Base-by-base conservation (phyloP, 2,113 vertebrate genomes). In the Cryptotis parvus region DNA sequence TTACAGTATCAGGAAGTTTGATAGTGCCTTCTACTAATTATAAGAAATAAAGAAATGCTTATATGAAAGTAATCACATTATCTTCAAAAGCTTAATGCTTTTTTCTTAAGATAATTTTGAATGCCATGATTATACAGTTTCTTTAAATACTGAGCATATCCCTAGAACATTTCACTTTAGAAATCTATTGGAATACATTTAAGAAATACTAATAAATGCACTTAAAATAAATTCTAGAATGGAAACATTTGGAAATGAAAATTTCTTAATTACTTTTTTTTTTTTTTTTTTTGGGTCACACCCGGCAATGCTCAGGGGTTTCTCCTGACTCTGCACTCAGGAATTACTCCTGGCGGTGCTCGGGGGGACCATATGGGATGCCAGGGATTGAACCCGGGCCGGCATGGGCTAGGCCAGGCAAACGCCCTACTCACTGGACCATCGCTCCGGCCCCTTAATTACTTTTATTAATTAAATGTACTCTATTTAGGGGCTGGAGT, bases 51-150 rank as follows among this genome's bases (percentile, higher is more conserved):
- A 73, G 52, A 94, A 91, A 85, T 88, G 52, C 27, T 74, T 86
- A 6, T 72, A 52, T 73, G 10, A 90, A 93, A 87, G 24, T 85
- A 49, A 75, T 83, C 37, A 75, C 65, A 52, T 93, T 83, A 88
- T 86, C 45, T 89, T 9, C 26, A 78, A 20, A 55, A 55, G 16
- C 20, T 55, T 90, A 10, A 43, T 79, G 39, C 41, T 41, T 52
- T 92, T 77, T 87, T 52, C 43, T 92, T 55, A 74, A 88, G 35
- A 37, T 52, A 29, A 84, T 87, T 93, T 95, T 89, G 94, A n/a
- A 77, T 77, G 33, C n/a, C 31, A 76, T 77, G 37, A 43, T 89
- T 70, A 65, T 74, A 49, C 37, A 91, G 49, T 89, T 94, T 89
- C 26, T 76, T 11, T 81, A 80, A 92, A 87, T 45, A 87, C 33